Percentiles rank a stretch among this genome's conserved stretches.
Evolutionary conservation across 64 coral and sea anemone species (phyloP).

Genomic region (Hydrozoanthus tunicans): DNA sequence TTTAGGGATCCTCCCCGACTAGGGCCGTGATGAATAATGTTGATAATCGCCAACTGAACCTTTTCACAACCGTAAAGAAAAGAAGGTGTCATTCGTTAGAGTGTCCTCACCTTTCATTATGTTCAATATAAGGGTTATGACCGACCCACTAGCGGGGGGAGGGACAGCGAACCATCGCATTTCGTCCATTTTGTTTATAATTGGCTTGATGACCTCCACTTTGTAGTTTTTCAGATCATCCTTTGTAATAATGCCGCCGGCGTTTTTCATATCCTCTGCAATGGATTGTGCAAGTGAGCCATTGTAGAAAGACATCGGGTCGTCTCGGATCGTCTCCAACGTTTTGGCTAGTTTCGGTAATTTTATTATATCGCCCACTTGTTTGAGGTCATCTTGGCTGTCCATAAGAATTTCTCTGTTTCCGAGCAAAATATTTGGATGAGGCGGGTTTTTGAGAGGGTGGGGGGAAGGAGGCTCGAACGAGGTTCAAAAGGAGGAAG

Average conservation of each 20-base stretch:
- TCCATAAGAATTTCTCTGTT: constrained; percentile 61
- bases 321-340: constrained; percentile 48
- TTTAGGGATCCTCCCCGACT: no score
- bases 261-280: constrained; percentile 36
- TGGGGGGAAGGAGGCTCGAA: neutral
- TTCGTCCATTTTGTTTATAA: constrained; percentile 4
- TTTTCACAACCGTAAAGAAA: no score
- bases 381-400: neutral
- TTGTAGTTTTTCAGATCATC: constrained; percentile 48
- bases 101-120: constrained; percentile 37
- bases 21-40: no score
- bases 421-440: neutral
- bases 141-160: constrained; percentile 40
- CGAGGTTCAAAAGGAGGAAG: neutral
- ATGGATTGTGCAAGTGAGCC: constrained; percentile 46
- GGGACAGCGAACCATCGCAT: constrained; percentile 50
- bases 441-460: neutral
- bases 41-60: no score
- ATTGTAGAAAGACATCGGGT: constrained; percentile 56
- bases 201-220: neutral
- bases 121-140: constrained; percentile 40
- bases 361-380: constrained; percentile 9
- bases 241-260: constrained; percentile 33
- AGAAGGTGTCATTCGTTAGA: neutral
- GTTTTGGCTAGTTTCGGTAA: constrained; percentile 57